Conservation (phyloP, 2,888 invertebrate species). For the Cryptus viduatorius region DNA sequence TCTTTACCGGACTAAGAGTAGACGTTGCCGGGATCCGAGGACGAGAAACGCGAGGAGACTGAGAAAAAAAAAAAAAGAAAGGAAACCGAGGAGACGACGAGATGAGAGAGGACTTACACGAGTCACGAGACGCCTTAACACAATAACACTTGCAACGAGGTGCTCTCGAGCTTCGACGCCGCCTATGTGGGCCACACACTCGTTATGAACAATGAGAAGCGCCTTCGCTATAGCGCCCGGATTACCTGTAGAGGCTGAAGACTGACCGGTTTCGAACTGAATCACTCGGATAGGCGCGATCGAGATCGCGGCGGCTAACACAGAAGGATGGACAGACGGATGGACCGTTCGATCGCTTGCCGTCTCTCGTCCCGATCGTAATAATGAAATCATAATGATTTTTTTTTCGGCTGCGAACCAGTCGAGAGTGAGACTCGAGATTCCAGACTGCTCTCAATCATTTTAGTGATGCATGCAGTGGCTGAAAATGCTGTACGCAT, state of each 20-base stretch:
- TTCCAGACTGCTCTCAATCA: neutral
- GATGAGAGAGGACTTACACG: slow-evolving; percentile 34
- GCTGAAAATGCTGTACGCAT: neutral
- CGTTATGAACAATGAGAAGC: slow-evolving; percentile 69
- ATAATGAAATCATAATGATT: slow-evolving; percentile 43
- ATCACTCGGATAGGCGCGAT: slow-evolving; percentile 21
- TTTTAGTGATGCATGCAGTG: neutral
- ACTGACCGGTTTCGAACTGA: slow-evolving; percentile 12
- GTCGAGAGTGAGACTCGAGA: slow-evolving; percentile 4
- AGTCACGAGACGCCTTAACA: slow-evolving; percentile 28
- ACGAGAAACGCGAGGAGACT: slow-evolving; percentile 32
- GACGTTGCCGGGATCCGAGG: neutral
- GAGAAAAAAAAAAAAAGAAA: slow-evolving; percentile 16
- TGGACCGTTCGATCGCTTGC: slow-evolving; percentile 24
- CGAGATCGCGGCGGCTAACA: slow-evolving; percentile 13
- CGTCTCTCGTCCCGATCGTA: slow-evolving; percentile 23
- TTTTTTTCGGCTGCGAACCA: neutral
- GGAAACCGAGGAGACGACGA: slow-evolving; percentile 19
- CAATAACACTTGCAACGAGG: slow-evolving; percentile 52
- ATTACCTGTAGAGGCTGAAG: slow-evolving; percentile 24
- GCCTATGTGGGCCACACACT: slow-evolving; percentile 52
- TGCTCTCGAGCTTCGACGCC: slow-evolving; percentile 31
- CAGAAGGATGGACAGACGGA: slow-evolving; percentile 22
- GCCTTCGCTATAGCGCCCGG: slow-evolving; percentile 42
- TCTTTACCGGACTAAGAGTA: neutral